Evolutionary conservation across 2,888 invertebrate species (phyloP), one percentile per base, ranked within the genome.

Genomic region (Anodontia alba): DNA sequence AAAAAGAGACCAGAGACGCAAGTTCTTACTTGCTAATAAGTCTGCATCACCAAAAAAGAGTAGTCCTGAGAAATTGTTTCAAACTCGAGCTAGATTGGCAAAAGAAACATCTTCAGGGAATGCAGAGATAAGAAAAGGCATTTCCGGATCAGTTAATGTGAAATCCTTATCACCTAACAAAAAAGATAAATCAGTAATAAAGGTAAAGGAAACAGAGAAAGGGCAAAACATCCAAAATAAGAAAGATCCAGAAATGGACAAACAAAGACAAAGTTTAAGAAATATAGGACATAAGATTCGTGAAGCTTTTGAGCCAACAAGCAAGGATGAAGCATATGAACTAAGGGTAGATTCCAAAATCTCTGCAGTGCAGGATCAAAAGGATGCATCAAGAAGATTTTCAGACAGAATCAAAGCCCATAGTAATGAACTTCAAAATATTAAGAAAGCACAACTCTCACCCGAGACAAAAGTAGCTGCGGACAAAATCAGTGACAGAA

Each of bases 1-100:
- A 33, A 62, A 62, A 20, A 62, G 62, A 33, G 62, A 62, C 33
- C 62, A 62, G 20, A 62, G 62, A 62, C 23, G 62, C 10, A 62
- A 62, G 17, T 62, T 62, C n/a, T 20, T 62, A 8, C 31, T 62
- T 1, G 62, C 62, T 15, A 62, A 62, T 62, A 62, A 62, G 20
- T 33, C 62, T 12, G 62, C 62, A 3, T 62, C 62, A 15, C 62
- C 62, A 3, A 62, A 8, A 33, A 62, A 62, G 23, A 12, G 1
- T 1, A 62, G 62, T 23, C 62, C 62, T 33, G 62, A 62, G 20
- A 62, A 62, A 33, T 7, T 10, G 29, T 7, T 33, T 17, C 54
- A 23, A 54, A 33, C 62, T 1, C 31, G 62, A 20, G 31, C 62
- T 33, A 62, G 33, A 62, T 15, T 20, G 12, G 7, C 23, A 5